Evolutionary conservation across 2,797 vertebrate species (phyloP), one percentile per base, ranked within the genome.

Genomic region (Tapera naevia): DNA sequence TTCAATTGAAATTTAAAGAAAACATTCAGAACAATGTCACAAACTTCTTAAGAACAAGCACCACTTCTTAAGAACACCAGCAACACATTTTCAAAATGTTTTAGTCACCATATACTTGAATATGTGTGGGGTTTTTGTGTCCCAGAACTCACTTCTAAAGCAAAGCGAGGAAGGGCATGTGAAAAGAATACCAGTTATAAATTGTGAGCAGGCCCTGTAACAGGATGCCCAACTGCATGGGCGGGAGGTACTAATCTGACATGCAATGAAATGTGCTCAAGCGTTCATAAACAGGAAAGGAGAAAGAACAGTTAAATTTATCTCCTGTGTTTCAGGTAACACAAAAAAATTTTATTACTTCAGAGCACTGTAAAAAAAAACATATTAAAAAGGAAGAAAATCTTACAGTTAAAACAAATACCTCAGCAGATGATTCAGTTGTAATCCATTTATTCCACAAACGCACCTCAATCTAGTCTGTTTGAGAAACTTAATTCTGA

Each of bases 361-460:
- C 50, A 87, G 32, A 85, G 54, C 62, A 76, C 16, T 5, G 1
- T 50, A 76, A 78, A 80, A 91, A 50, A 60, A 91, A 53, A 56
- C 35, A 28, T 22, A 39, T n/a, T 53, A n/a, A n/a, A n/a, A 95
- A 94, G 82, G 64, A 93, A 85, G 48, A 88, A 91, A 94, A 81
- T 43, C 24, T 41, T 75, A 35, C 46, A 45, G 56, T 64, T 94
- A 72, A 88, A 91, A 86, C 78, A 0, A 81, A 3, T 54, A 50
- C 33, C 67, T 92, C 50, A 37, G 60, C 25, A 92, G 83, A 89
- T 72, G 76, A 95, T 81, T 93, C 60, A 86, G 41, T 41, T 94
- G 65, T 70, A 86, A 93, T 61, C 64, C 60, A 46, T 88, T 91
- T 60, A 56, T 62, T 87, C 53, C 41, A 58, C 18, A 81, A 94